These are phyloP conservation scores for Trematomus bernacchii DNA, from an alignment of 2,797 vertebrate species.

Conservation along the genomic window DNA sequence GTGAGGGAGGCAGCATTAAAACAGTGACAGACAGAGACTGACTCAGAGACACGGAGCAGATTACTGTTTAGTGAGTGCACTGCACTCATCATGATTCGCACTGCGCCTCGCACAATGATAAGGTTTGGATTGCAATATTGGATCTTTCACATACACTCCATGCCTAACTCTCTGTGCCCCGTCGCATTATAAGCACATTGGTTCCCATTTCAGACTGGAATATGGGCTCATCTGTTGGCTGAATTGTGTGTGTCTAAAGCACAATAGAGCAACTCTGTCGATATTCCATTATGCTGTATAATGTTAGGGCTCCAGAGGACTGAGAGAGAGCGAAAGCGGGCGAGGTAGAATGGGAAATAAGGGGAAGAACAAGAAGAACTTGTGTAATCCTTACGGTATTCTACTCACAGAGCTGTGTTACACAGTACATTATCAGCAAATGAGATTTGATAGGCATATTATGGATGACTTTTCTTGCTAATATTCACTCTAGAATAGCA, in stretches of 20 bases:
- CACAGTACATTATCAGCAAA: conserved; percentile 62
- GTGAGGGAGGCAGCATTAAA: conserved; percentile 16
- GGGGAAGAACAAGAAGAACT: conserved; percentile 57
- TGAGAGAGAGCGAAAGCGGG: conserved; percentile 33
- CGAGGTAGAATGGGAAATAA: conserved; percentile 51
- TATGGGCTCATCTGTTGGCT: conserved; percentile 49
- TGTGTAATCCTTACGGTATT: conserved; percentile 67
- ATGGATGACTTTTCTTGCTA: conserved; percentile 62
- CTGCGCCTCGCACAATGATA: conserved; percentile 44
- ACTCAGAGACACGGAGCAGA: conserved; percentile 30
- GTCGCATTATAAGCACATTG: conserved; percentile 48
- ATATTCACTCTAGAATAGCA: conserved; percentile 53
- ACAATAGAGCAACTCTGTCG: conserved; percentile 66
- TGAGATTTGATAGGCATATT: conserved; percentile 72
- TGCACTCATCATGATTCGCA: conserved; percentile 61
- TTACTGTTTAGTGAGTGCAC: conserved; percentile 45
- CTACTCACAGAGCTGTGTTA: conserved; percentile 43
- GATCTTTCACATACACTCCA: conserved; percentile 54
- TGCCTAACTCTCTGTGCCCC: conserved; percentile 25
- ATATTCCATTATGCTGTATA: conserved; percentile 77
- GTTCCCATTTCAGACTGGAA: conserved; percentile 60
- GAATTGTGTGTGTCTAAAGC: conserved; percentile 66
- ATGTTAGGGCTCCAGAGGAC: conserved; percentile 68
- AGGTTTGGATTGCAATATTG: conserved; percentile 69
- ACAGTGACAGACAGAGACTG: conserved; percentile 23